These are phyloP conservation scores for Ctenochaetus hawaiiensis DNA, from an alignment of 2,797 vertebrate genomes.

Conservation along the genomic window DNA sequence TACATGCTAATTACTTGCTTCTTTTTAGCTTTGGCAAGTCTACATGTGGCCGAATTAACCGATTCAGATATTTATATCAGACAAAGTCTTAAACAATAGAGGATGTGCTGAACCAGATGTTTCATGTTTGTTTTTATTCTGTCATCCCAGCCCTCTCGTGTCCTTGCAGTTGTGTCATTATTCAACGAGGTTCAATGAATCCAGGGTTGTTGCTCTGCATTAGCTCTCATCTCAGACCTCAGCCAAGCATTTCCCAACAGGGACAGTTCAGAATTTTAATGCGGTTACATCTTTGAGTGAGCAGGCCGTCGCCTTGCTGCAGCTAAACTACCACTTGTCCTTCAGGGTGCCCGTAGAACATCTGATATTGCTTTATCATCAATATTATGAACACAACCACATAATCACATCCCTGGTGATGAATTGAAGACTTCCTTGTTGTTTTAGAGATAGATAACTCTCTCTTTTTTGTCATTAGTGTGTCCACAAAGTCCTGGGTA, in stretches of 20 bases:
- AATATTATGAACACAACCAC: slow-evolving; percentile 7
- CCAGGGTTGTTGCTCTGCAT: slow-evolving; percentile 56
- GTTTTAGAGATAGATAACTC: not conserved
- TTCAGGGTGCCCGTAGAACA: slow-evolving; percentile 7
- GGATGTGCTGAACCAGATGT: slow-evolving; percentile 54
- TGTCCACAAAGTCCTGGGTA: not conserved
- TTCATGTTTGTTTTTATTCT: slow-evolving; percentile 17
- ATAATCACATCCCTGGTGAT: not conserved
- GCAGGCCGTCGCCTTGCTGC: slow-evolving; percentile 17
- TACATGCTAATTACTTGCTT: slow-evolving; percentile 16
- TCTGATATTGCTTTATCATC: not conserved
- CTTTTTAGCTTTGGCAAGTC: not conserved
- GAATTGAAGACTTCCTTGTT: not conserved
- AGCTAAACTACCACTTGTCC: slow-evolving; percentile 48
- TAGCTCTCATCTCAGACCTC: slow-evolving; percentile 50
- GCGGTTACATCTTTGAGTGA: slow-evolving; percentile 47
- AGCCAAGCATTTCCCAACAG: slow-evolving; percentile 58
- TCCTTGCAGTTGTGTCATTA: slow-evolving; percentile 41
- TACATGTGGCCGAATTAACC: slow-evolving; percentile 1
- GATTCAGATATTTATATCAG: slow-evolving; percentile 21
- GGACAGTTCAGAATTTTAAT: slow-evolving; percentile 58
- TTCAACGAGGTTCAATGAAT: slow-evolving; percentile 44
- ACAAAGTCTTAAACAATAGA: not conserved
- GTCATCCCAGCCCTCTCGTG: slow-evolving; percentile 29
- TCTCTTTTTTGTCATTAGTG: not conserved